A percentile compares a stretch with the other conserved stretches of the same genome.
Evolutionary conservation across 2,113 vertebrate genomes (phyloP).

Genomic region (Myrmecobius fasciatus): DNA sequence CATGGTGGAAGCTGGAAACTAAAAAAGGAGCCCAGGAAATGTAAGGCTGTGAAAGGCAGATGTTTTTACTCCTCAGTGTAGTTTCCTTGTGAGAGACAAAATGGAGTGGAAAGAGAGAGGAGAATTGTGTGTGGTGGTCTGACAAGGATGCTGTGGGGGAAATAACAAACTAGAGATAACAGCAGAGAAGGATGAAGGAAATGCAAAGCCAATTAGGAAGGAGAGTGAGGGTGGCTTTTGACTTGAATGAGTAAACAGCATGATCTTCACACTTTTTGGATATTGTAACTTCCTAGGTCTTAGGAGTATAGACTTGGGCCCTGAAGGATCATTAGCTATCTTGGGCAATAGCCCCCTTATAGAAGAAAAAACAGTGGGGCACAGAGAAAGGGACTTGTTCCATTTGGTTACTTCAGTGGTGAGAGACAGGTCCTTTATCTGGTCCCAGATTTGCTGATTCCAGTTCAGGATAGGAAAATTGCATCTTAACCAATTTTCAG

Average conservation of each 20-base stretch:
- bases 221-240: neutral
- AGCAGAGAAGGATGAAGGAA: neutral
- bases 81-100: conserved; percentile 47
- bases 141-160: conserved; percentile 33
- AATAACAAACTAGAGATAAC: conserved; percentile 55
- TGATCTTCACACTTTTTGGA: neutral
- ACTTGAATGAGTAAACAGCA: neutral
- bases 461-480: neutral
- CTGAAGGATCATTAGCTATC: neutral
- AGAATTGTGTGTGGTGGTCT: neutral
- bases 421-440: neutral
- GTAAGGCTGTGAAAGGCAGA: neutral
- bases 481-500: neutral
- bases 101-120: neutral
- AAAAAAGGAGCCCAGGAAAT: neutral
- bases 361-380: neutral
- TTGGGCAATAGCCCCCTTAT: neutral
- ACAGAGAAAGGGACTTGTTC: neutral
- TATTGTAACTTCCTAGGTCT: neutral
- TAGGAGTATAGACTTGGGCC: neutral
- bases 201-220: conserved; percentile 12
- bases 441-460: neutral
- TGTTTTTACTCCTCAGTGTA: neutral
- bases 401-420: neutral
- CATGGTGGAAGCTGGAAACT: conserved; percentile 57